phyloP scores from a whole-genome alignment of 2,797 vertebrate species.

The Siniperca obscura region DNA sequence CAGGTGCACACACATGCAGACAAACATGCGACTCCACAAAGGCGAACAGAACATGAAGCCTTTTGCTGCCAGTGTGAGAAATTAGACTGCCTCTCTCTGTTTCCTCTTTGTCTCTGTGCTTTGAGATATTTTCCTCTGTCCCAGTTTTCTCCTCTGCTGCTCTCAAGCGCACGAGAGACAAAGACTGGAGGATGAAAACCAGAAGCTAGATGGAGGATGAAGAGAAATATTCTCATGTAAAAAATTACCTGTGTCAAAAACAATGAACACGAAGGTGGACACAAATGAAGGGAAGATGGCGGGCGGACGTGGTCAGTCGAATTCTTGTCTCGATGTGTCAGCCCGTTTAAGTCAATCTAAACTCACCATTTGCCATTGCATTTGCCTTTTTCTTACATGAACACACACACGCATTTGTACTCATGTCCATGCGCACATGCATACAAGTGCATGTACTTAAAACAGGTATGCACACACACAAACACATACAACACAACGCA shows the following conservation, averaged over 20 bases:
- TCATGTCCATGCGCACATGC: conserved; percentile 55
- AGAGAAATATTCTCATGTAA: conserved; percentile 28
- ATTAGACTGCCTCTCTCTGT: conserved; percentile 64
- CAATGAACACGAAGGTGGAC: conserved; percentile 59
- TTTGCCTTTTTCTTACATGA: conserved; percentile 61
- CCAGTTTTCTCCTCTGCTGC: conserved; percentile 75
- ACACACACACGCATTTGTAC: conserved; percentile 47
- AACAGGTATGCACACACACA: conserved; percentile 34
- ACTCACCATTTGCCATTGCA: conserved; percentile 69
- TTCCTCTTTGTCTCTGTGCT: conserved; percentile 79
- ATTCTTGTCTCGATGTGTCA: conserved; percentile 52
- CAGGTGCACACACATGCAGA: conserved; percentile 57
- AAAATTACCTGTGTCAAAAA: conserved; percentile 38
- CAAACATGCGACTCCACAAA: conserved; percentile 60
- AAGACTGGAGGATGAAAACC: conserved; percentile 69
- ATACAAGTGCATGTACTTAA: conserved; percentile 67
- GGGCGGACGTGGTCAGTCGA: conserved; percentile 48
- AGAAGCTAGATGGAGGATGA: conserved; percentile 51
- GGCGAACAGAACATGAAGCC: conserved; percentile 48
- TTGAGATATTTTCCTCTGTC: conserved; percentile 75
- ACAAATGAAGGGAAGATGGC: conserved; percentile 65
- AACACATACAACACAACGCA: conserved; percentile 27
- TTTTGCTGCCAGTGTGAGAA: conserved; percentile 61
- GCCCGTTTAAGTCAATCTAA: conserved; percentile 60
- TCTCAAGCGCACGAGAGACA: conserved; percentile 66